Evolutionary conservation across 2,888 invertebrate species (phyloP), one percentile per base, ranked within the genome.

Genomic region (Phyto melanocephala): DNA sequence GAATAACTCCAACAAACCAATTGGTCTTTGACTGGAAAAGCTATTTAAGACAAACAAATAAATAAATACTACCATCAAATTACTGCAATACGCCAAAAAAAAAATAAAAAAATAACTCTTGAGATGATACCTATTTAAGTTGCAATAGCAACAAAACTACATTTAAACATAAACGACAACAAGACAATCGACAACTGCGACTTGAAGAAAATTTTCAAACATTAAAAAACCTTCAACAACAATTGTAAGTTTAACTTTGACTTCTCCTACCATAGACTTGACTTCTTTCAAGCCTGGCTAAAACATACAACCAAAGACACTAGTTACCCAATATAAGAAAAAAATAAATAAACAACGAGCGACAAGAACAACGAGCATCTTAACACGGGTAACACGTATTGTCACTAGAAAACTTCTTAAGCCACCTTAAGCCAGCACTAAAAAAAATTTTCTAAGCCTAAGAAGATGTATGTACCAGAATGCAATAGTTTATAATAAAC

Each of bases 101-200:
- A 54, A 68, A 70, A 77, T 80, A 76, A 72, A 62, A 76, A 68
- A 70, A 77, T 80, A 76, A 72, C 54, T 72, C 82, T 72, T 77
- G 70, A 68, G 74, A 81, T 47, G 72, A 28, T 22, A 47, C 11
- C 72, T 40, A 20, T 28, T 28, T 28, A 28, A 5, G 28, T 28
- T 28, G 28, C 50, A 76, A 67, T 63, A 56, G 6, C 54, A 68
- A n/a, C 74, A 68, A 68, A 90, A 90, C 89, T 90, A 89, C 90
- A 90, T 89, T 89, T 86, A 88, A 89, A 90, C 90, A 90, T 88
- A 90, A 87, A 88, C 89, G 88, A 88, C 90, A 89, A 90, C 90
- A 90, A 90, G 90, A 89, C 90, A 90, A 90, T 90, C 88, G 88
- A 88, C 88, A 88, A 87, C 81, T 81, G 50, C 72, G 68, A 81